Evolutionary conservation across 2,113 vertebrate species (phyloP).

Genomic region (Tonatia bakeri): DNA sequence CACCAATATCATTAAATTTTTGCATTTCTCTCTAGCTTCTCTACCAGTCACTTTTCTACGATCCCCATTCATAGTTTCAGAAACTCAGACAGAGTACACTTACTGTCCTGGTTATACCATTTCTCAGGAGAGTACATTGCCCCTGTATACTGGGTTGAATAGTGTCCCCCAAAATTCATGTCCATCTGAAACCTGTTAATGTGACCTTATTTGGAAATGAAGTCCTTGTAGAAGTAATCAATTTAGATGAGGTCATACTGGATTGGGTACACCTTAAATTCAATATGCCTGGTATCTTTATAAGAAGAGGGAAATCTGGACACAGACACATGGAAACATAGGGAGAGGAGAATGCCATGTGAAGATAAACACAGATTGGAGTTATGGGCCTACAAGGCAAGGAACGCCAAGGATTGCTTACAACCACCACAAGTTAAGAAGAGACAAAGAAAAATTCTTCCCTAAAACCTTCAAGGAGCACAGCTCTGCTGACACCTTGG

Average conservation of each 20-base stretch:
- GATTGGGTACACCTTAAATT: neutral
- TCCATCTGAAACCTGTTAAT: neutral
- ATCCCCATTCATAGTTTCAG: neutral
- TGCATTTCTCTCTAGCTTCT: slow-evolving; percentile 10
- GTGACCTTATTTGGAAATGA: neutral
- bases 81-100: neutral
- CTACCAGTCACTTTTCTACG: neutral
- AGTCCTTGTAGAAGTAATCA: neutral
- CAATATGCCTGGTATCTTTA: neutral
- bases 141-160: neutral
- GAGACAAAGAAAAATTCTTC: neutral
- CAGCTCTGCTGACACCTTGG: neutral
- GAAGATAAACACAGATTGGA: neutral
- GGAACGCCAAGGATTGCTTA: neutral
- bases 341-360: neutral
- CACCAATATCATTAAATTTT: neutral
- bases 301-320: neutral
- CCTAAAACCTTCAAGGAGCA: neutral
- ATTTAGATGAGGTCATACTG: neutral
- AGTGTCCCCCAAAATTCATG: neutral
- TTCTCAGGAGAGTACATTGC: neutral
- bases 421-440: neutral
- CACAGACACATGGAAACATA: neutral
- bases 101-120: neutral
- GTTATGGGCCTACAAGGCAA: neutral